Percentiles rank a stretch among this genome's conserved stretches.
These are phyloP conservation scores for Andrena cerasifolii DNA, from an alignment of 1,140 invertebrate genomes.

Conservation along the genomic window DNA sequence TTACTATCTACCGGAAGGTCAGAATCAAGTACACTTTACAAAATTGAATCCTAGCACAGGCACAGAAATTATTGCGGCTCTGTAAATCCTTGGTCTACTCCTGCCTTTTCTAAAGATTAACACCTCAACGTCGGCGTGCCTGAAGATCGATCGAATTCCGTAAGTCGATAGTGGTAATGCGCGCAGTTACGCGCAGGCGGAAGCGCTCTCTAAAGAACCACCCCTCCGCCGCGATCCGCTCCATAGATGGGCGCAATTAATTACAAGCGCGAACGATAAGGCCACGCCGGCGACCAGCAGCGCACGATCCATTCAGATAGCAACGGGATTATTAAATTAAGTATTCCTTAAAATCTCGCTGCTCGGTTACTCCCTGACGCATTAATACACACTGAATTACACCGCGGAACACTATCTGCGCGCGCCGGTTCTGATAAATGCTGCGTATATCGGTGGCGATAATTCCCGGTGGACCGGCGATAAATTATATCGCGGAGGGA, in stretches of 20 bases:
- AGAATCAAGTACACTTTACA: too few species aligned
- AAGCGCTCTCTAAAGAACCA: neutral
- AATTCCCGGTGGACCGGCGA: constrained; percentile 56
- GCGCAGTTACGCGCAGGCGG: neutral
- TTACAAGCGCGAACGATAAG: constrained; percentile 30
- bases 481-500: constrained; percentile 60
- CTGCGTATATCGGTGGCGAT: constrained; percentile 56
- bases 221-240: neutral
- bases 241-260: constrained; percentile 34
- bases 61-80: too few species aligned
- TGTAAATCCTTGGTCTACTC: too few species aligned
- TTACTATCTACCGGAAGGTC: too few species aligned
- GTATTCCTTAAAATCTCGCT: constrained; percentile 56
- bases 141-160: too few species aligned
- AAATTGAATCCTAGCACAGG: too few species aligned
- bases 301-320: constrained; percentile 15
- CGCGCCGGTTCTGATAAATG: constrained; percentile 60
- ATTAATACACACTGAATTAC: constrained; percentile 67
- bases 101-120: too few species aligned
- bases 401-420: constrained; percentile 57
- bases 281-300: neutral
- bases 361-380: constrained; percentile 13
- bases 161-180: neutral
- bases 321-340: constrained; percentile 64
- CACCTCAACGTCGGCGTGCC: too few species aligned